A percentile compares a stretch with the other conserved stretches of the same genome.
Conservation (phyloP, 2,113 vertebrate species). For the Cardinalis cardinalis region DNA sequence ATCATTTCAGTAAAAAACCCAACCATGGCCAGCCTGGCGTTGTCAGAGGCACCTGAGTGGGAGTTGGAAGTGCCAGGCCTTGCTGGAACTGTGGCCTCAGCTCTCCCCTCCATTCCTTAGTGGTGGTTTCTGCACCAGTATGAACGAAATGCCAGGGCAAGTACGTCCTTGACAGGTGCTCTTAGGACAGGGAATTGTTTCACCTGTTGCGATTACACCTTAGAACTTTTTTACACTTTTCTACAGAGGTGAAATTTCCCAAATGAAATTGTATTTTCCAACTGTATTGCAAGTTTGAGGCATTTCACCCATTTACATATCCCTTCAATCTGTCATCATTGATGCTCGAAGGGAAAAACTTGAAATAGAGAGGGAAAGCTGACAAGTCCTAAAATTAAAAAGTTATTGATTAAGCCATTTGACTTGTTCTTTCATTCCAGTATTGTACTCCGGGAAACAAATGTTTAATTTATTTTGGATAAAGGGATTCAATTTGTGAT, state of each 20-base stretch:
- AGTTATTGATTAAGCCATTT: constrained; percentile 56
- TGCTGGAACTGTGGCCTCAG: background rate
- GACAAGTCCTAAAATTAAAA: constrained; percentile 59
- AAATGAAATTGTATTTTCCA: constrained; percentile 27
- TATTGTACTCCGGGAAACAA: constrained; percentile 58
- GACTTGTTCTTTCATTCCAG: constrained; percentile 44
- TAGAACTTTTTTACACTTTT: background rate
- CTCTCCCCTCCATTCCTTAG: background rate
- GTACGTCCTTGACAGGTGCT: background rate
- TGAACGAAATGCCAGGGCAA: background rate
- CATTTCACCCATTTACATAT: constrained; percentile 24
- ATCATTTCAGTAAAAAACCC: background rate
- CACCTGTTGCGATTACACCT: background rate
- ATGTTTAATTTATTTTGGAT: constrained; percentile 67
- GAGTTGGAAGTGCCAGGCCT: background rate
- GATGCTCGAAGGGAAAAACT: constrained; percentile 3
- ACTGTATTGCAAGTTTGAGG: background rate
- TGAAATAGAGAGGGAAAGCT: constrained; percentile 18
- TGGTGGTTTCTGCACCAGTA: background rate
- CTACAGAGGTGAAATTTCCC: constrained; percentile 22
- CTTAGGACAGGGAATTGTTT: background rate
- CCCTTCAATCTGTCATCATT: constrained; percentile 30
- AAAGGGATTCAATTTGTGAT: constrained; percentile 58
- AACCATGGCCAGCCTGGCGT: background rate
- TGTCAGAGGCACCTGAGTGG: background rate